Evolutionary conservation across 2,797 vertebrate genomes (phyloP).

Genomic region (Threskiornis aethiopicus): DNA sequence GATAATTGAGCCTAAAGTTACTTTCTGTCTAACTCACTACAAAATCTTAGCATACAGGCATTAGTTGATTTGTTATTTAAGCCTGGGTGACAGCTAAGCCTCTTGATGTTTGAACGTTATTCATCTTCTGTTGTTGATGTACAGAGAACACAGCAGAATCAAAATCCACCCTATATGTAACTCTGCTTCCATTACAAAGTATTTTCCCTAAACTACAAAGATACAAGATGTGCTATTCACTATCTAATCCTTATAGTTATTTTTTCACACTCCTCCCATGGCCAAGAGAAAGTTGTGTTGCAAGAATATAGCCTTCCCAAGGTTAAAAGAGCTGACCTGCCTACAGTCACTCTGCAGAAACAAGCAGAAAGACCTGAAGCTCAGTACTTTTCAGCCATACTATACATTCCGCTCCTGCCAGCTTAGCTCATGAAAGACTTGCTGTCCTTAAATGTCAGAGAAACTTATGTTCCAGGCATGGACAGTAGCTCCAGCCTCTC

Average conservation of each 20-base stretch:
- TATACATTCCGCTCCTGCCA: background rate
- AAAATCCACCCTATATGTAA: background rate
- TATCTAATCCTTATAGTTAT: background rate
- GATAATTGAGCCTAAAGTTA: background rate
- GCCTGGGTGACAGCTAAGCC: background rate
- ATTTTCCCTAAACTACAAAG: background rate
- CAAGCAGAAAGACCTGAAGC: background rate
- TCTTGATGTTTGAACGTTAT: background rate
- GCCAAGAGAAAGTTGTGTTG: conserved; percentile 43
- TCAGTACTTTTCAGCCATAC: background rate
- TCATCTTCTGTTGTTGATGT: background rate
- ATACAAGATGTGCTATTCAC: background rate
- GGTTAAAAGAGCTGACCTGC: conserved; percentile 10
- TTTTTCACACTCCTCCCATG: background rate
- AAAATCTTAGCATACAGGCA: background rate
- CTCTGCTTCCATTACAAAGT: background rate
- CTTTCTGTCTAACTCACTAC: background rate
- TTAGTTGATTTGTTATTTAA: background rate
- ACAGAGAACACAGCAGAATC: background rate
- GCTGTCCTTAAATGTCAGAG: background rate
- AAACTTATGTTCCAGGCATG: background rate
- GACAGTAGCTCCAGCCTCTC: background rate
- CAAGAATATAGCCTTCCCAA: conserved; percentile 6
- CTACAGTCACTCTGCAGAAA: background rate
- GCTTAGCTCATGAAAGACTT: background rate